phyloP scores from a whole-genome alignment of 2,888 invertebrate genomes.

The Polylopha cassiicola region DNA sequence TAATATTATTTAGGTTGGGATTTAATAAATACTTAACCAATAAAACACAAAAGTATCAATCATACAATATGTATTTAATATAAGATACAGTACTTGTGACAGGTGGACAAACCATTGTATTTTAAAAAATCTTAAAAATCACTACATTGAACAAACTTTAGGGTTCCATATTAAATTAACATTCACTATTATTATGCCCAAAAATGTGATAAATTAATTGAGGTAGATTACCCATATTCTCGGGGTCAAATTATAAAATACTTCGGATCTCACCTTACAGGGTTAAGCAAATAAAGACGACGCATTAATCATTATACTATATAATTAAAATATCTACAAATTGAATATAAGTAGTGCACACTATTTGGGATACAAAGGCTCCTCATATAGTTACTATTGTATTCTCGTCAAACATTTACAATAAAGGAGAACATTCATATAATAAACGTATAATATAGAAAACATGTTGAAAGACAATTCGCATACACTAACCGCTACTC shows the following conservation, averaged over 20 bases:
- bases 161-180: slow-evolving; percentile 59
- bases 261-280: slow-evolving; percentile 57
- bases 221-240: slow-evolving; percentile 71
- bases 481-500: slow-evolving; percentile 45
- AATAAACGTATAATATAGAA: slow-evolving; percentile 75
- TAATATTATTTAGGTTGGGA: no score
- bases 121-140: slow-evolving; percentile 60
- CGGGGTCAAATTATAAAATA: slow-evolving; percentile 67
- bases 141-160: slow-evolving; percentile 68
- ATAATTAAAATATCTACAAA: slow-evolving; percentile 77
- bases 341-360: slow-evolving; percentile 71
- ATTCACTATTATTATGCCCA: slow-evolving; percentile 72
- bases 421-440: slow-evolving; percentile 74
- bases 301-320: slow-evolving; percentile 75
- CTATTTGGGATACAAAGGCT: slow-evolving; percentile 59
- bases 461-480: slow-evolving; percentile 67
- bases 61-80: slow-evolving; percentile 77
- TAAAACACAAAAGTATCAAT: slow-evolving; percentile 67
- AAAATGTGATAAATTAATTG: slow-evolving; percentile 76
- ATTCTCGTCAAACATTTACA: slow-evolving; percentile 69
- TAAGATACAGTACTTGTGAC: slow-evolving; percentile 77
- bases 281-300: slow-evolving; percentile 71
- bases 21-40: slow-evolving; percentile 29
- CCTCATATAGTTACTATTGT: slow-evolving; percentile 53
- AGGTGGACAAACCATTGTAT: slow-evolving; percentile 70